Evolutionary conservation across 2,888 invertebrate genomes (phyloP).

Genomic region (Chymomyza caudatula): DNA sequence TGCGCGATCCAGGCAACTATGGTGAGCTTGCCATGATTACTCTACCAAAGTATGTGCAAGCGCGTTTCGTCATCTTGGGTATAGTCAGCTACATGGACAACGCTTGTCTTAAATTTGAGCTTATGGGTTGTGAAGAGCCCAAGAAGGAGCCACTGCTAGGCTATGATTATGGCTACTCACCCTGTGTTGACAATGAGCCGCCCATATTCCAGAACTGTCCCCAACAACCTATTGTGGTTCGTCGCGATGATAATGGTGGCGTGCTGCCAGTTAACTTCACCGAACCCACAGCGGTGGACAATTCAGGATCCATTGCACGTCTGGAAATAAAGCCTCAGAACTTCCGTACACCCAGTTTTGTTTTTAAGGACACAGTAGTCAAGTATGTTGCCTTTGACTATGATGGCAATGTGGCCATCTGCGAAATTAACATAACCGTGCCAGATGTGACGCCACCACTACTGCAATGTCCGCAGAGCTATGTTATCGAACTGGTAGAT

Average conservation of each 20-base stretch:
- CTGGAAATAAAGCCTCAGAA: slow-evolving; percentile 94
- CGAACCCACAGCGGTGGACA: slow-evolving; percentile 95
- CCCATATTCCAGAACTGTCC: slow-evolving; percentile 98
- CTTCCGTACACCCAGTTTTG: slow-evolving; percentile 91
- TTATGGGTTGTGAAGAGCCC: slow-evolving; percentile 97
- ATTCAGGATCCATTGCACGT: slow-evolving; percentile 95
- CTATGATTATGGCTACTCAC: slow-evolving; percentile 94
- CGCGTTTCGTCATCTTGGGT: slow-evolving; percentile 94
- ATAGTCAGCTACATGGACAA: slow-evolving; percentile 98
- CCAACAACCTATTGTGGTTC: slow-evolving; percentile 92
- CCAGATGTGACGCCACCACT: slow-evolving; percentile 95
- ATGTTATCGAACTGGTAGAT: slow-evolving; percentile 93
- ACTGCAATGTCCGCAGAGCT: slow-evolving; percentile 94
- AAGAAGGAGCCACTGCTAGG: slow-evolving; percentile 89
- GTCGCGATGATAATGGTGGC: slow-evolving; percentile 93
- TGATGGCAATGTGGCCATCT: slow-evolving; percentile 98
- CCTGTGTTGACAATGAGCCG: slow-evolving; percentile 96
- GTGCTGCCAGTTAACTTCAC: slow-evolving; percentile 94
- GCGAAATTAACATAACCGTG: slow-evolving; percentile 96
- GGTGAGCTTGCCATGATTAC: slow-evolving; percentile 98
- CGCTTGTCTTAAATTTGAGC: slow-evolving; percentile 95
- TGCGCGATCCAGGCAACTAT: slow-evolving; percentile 97
- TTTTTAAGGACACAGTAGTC: slow-evolving; percentile 94
- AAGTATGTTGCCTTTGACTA: slow-evolving; percentile 98
- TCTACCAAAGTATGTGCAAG: slow-evolving; percentile 94